These are phyloP conservation scores for Drosophila percnosoma DNA, from an alignment of 2,888 invertebrate species.

Conservation along the genomic window DNA sequence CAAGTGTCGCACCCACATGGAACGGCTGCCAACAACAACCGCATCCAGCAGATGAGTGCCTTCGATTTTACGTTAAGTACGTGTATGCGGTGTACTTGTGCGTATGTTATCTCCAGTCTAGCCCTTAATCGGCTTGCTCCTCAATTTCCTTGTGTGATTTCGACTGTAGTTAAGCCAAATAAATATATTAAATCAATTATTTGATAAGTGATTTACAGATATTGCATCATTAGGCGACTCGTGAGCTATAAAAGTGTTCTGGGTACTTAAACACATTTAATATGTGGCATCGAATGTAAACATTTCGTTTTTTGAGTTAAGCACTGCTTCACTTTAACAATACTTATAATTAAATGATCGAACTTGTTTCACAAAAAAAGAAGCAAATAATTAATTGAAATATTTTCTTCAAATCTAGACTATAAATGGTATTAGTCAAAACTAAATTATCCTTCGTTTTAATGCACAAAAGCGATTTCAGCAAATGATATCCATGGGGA, in stretches of 20 bases:
- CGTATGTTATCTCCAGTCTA: slow-evolving; percentile 13
- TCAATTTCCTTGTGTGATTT: not conserved
- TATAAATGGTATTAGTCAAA: not conserved
- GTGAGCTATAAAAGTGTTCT: not conserved
- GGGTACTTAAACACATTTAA: not conserved
- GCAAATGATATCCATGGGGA: too few species aligned
- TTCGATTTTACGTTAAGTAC: slow-evolving; percentile 4
- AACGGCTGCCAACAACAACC: slow-evolving; percentile 15
- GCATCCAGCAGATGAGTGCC: slow-evolving; percentile 1
- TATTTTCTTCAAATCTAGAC: too few species aligned
- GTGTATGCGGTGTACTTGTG: slow-evolving; percentile 1
- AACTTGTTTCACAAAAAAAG: too few species aligned
- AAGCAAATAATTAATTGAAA: too few species aligned
- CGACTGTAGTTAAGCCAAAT: slow-evolving; percentile 22
- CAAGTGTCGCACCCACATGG: slow-evolving; percentile 63
- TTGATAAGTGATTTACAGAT: slow-evolving; percentile 9
- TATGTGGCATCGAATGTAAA: not conserved
- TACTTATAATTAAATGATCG: too few species aligned
- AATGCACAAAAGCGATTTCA: not conserved
- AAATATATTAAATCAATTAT: slow-evolving; percentile 6
- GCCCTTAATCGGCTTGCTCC: slow-evolving; percentile 3
- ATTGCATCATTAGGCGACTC: not conserved
- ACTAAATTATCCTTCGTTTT: not conserved
- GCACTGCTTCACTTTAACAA: not conserved
- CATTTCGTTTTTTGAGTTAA: not conserved